Evolutionary conservation across 1,140 invertebrate genomes (phyloP).

Genomic region (Aphelenchoides avenae): DNA sequence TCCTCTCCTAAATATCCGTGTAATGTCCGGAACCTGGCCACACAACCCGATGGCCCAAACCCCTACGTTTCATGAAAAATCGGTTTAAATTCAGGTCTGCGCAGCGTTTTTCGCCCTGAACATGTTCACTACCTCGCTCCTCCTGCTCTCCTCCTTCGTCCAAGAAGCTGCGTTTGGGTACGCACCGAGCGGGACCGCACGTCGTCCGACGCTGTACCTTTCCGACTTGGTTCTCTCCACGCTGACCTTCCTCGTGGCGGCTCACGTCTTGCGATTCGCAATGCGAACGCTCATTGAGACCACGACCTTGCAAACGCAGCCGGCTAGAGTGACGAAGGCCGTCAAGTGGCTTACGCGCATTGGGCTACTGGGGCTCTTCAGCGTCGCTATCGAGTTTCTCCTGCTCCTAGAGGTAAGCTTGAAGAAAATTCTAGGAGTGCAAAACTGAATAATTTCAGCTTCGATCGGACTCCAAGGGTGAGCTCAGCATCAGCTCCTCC

Average conservation of each 20-base stretch:
- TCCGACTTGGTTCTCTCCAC: slow-evolving; percentile 6
- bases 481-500: no score
- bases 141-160: slow-evolving; percentile 13
- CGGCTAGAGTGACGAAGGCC: slow-evolving; percentile 6
- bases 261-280: slow-evolving; percentile 10
- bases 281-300: slow-evolving; percentile 9
- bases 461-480: no score
- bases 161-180: slow-evolving; percentile 20
- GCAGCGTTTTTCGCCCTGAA: slow-evolving; percentile 14
- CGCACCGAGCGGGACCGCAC: neutral
- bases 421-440: no score
- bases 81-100: neutral
- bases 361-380: slow-evolving; percentile 13
- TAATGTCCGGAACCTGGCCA: no score
- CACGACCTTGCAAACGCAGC: slow-evolving; percentile 8
- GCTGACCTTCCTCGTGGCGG: slow-evolving; percentile 10
- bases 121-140: slow-evolving; percentile 11
- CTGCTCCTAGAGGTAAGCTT: slow-evolving; percentile 7
- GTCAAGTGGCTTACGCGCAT: slow-evolving; percentile 11
- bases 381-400: slow-evolving; percentile 16
- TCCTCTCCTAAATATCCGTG: no score
- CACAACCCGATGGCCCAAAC: no score
- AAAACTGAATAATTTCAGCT: no score
- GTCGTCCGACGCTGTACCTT: slow-evolving; percentile 6
- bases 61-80: neutral